These are phyloP conservation scores for Siphamia tubifer DNA, from an alignment of 2,113 vertebrate species.

Conservation along the genomic window DNA sequence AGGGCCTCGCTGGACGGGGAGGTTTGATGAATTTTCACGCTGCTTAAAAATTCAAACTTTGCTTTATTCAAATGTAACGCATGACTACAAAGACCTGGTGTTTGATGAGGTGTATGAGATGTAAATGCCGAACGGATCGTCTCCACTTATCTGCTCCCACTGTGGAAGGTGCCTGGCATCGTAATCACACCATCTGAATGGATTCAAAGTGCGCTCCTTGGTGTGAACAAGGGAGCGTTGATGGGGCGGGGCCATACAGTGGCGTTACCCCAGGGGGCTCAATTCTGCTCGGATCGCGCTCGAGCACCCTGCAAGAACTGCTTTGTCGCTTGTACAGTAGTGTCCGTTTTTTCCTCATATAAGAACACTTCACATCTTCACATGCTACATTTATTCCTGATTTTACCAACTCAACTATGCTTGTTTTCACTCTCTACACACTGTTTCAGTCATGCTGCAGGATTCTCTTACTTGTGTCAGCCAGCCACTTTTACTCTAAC, in stretches of 20 bases:
- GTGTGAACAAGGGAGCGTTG: slow-evolving; percentile 57
- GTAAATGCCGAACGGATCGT: slow-evolving; percentile 52
- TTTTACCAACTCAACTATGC: background rate
- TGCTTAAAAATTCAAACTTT: slow-evolving; percentile 58
- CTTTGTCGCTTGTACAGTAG: slow-evolving; percentile 26
- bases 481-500: background rate
- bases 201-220: slow-evolving; percentile 49
- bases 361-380: slow-evolving; percentile 2
- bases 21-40: slow-evolving; percentile 51
- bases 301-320: slow-evolving; percentile 36
- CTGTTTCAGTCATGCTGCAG: background rate
- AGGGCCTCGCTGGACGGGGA: slow-evolving; percentile 25
- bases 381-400: slow-evolving; percentile 4
- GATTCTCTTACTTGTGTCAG: background rate
- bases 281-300: slow-evolving; percentile 34
- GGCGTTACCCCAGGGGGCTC: slow-evolving; percentile 15
- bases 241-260: slow-evolving; percentile 15
- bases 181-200: slow-evolving; percentile 59
- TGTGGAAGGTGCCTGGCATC: slow-evolving; percentile 38
- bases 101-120: slow-evolving; percentile 64
- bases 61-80: slow-evolving; percentile 63
- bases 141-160: slow-evolving; percentile 58
- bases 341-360: slow-evolving; percentile 18
- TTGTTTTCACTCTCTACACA: background rate
- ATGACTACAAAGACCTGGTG: slow-evolving; percentile 46